Conservation (phyloP, 2,797 vertebrate genomes). For the Alectoris magna region DNA sequence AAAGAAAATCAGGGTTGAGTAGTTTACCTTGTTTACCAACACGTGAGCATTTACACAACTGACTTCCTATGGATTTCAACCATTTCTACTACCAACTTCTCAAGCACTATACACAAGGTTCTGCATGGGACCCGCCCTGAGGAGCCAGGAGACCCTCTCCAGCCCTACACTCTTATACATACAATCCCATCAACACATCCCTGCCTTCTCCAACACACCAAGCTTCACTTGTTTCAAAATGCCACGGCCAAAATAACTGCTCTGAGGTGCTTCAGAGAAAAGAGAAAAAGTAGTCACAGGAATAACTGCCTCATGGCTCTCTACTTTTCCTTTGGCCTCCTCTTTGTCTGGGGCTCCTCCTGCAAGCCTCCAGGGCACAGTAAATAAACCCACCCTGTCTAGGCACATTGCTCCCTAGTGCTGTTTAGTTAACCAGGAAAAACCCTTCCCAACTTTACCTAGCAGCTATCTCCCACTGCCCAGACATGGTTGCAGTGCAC, state of each 20-base stretch:
- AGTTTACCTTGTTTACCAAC: not conserved
- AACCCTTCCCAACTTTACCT: rapidly evolving
- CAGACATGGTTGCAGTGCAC: not conserved
- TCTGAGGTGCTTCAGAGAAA: not conserved
- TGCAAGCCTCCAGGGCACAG: not conserved
- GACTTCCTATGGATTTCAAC: not conserved
- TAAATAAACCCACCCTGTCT: not conserved
- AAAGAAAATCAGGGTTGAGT: not conserved
- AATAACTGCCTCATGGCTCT: not conserved
- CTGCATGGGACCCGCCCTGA: not conserved
- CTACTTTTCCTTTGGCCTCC: not conserved
- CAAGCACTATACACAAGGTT: not conserved
- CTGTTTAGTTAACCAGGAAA: not conserved
- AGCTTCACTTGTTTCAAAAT: not conserved
- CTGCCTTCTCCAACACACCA: not conserved
- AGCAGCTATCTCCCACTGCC: not conserved
- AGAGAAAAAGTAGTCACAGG: not conserved
- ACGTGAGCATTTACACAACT: not conserved
- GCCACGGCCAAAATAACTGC: not conserved
- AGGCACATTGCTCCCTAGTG: not conserved
- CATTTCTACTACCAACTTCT: not conserved
- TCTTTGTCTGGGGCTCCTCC: not conserved
- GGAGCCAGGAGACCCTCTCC: not conserved
- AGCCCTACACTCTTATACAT: rapidly evolving
- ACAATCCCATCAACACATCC: not conserved